phyloP scores from a whole-genome alignment of 2,888 invertebrate species.

The Acronicta leporina region DNA sequence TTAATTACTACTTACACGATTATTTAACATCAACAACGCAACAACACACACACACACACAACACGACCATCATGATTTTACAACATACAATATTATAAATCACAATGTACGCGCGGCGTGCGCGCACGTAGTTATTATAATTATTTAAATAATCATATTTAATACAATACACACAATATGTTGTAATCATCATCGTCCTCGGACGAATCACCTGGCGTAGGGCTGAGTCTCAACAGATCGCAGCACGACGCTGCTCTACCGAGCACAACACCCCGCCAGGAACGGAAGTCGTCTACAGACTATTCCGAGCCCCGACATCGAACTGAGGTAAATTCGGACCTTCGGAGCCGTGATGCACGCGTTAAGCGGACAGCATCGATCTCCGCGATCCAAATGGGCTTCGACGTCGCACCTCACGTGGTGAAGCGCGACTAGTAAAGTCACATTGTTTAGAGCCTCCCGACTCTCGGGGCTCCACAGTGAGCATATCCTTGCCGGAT shows the following conservation, averaged over 20 bases:
- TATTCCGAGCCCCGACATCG: slow-evolving; percentile 89
- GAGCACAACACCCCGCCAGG: slow-evolving; percentile 84
- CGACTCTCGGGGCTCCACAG: slow-evolving; percentile 77
- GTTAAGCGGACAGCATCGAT: slow-evolving; percentile 68
- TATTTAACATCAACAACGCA: no score
- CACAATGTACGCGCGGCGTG: no score
- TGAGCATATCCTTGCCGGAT: slow-evolving; percentile 82
- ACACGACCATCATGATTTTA: no score
- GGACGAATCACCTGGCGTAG: slow-evolving; percentile 67
- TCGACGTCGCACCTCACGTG: slow-evolving; percentile 71
- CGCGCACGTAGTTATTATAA: no score
- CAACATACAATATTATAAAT: no score
- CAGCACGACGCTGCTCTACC: slow-evolving; percentile 72
- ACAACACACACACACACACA: no score
- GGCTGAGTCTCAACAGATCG: slow-evolving; percentile 90
- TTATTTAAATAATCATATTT: no score
- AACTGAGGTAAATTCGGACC: slow-evolving; percentile 65
- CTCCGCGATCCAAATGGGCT: slow-evolving; percentile 73
- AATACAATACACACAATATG: no score
- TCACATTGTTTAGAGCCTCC: slow-evolving; percentile 84
- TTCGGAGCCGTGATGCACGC: slow-evolving; percentile 61
- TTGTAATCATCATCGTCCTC: no score
- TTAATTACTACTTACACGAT: no score
- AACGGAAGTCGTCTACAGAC: slow-evolving; percentile 90
- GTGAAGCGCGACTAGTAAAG: slow-evolving; percentile 69